Evolutionary conservation across 2,797 vertebrate species (phyloP).

Genomic region (Sylvilagus floridanus): DNA sequence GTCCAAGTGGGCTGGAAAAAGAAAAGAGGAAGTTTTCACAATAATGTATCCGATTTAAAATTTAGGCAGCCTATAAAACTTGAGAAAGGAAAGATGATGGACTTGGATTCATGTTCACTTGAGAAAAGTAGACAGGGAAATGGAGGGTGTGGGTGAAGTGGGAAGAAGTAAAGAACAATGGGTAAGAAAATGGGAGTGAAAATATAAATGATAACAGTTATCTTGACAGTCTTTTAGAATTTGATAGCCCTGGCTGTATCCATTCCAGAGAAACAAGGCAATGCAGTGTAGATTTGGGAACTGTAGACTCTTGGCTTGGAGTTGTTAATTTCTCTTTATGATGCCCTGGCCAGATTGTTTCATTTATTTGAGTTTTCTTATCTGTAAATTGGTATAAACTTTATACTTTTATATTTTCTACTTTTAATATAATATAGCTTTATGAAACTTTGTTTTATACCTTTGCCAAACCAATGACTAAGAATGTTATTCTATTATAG

Average conservation of each 20-base stretch:
- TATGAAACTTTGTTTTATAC: too few species aligned
- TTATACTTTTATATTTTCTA: not conserved
- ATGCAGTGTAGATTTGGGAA: not conserved
- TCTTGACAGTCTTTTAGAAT: not conserved
- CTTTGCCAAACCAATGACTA: too few species aligned
- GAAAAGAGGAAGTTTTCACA: not conserved
- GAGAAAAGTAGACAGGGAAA: not conserved
- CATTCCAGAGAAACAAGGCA: not conserved
- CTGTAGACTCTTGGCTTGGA: not conserved
- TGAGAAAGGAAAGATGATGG: not conserved
- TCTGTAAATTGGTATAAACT: not conserved
- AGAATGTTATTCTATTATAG: too few species aligned
- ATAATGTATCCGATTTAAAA: not conserved
- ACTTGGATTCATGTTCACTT: not conserved
- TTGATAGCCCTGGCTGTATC: not conserved
- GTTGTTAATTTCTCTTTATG: not conserved
- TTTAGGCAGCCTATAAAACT: not conserved
- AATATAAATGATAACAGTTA: not conserved
- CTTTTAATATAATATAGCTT: too few species aligned
- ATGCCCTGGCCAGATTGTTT: not conserved
- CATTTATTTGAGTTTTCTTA: not conserved
- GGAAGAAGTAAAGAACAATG: not conserved
- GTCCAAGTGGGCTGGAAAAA: not conserved
- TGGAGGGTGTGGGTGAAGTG: not conserved
- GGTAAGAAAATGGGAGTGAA: not conserved